Evolutionary conservation across 1,140 invertebrate genomes (phyloP), one percentile per base, ranked within the genome.

Genomic region (Lerema accius): DNA sequence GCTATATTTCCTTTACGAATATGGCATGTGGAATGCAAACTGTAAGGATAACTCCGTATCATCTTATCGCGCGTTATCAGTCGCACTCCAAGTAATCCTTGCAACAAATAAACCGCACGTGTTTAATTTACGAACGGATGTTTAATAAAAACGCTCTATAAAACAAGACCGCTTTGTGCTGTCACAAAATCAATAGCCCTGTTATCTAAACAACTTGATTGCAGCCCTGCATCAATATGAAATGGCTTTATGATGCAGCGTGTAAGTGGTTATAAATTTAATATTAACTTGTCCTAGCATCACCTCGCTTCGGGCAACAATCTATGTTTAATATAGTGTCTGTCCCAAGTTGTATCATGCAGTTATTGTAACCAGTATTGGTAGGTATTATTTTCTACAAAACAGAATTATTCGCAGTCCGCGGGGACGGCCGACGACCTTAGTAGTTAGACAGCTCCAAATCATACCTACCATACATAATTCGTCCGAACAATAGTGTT

Each of bases 391-490:
- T n/a, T n/a, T n/a, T n/a, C n/a, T n/a, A n/a, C n/a, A n/a, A n/a
- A n/a, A n/a, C 14, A 28, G 58, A 61, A 65, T 62, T 59, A 55
- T 48, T 35, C 43, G 63, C 40, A 58, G 46, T 16, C 58, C 64
- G 65, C 66, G 68, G 60, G 66, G 53, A 48, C 50, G 73, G 67
- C 59, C 75, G 63, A 28, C 53, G 72, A 78, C 72, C 72, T 65
- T 67, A 45, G 48, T 39, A 43, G 73, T 66, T 70, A 76, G 75
- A 78, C 75, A 65, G 67, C 68, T 64, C 55, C 39, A 73, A 76
- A 71, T 67, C 59, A 68, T 65, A 74, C 63, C 56, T 56, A 63
- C 39, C n/a, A n/a, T n/a, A 60, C 53, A 77, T 77, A 69, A 71
- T 73, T 67, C 65, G 70, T 64, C 32, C 65, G 53, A 43, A 65